Evolutionary conservation across 2,888 invertebrate genomes (phyloP).

Genomic region (Erynnis tages): DNA sequence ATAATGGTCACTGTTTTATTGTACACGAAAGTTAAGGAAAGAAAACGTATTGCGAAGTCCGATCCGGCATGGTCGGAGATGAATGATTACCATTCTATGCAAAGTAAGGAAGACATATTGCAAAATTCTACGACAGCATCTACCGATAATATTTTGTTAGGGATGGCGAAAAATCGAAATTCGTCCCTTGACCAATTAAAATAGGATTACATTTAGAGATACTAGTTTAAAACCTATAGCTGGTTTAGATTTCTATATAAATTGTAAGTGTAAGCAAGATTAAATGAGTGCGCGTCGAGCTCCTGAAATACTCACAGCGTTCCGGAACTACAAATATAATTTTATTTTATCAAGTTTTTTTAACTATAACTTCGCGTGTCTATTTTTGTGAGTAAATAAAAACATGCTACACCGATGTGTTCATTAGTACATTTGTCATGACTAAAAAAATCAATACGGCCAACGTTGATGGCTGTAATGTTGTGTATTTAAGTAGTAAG

Average conservation of each 20-base stretch:
- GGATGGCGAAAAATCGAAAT: conserved; percentile 68
- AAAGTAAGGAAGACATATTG: conserved; percentile 72
- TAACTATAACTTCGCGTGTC: not conserved
- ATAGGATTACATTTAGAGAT: conserved; percentile 32
- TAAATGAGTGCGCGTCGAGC: conserved; percentile 12
- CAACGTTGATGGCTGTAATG: conserved; percentile 11
- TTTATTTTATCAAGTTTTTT: not conserved
- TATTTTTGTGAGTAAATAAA: not conserved
- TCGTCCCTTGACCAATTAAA: conserved; percentile 56
- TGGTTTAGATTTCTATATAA: conserved; percentile 7
- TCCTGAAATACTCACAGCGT: too few relatives aligned
- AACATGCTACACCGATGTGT: conserved; percentile 12
- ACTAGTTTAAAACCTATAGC: conserved; percentile 7
- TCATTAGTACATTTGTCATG: conserved; percentile 16
- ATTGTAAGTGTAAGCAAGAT: conserved; percentile 8
- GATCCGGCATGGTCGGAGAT: conserved; percentile 74
- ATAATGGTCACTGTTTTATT: conserved; percentile 70
- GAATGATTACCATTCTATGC: conserved; percentile 74
- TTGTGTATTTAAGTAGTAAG: conserved; percentile 1
- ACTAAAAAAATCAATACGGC: conserved; percentile 10
- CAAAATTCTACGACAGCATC: conserved; percentile 71
- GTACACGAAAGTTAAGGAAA: conserved; percentile 74
- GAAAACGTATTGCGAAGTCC: conserved; percentile 71
- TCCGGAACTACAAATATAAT: too few relatives aligned
- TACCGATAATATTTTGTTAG: conserved; percentile 75